phyloP scores from a whole-genome alignment of 2,113 vertebrate species.

The Psettodes erumei region DNA sequence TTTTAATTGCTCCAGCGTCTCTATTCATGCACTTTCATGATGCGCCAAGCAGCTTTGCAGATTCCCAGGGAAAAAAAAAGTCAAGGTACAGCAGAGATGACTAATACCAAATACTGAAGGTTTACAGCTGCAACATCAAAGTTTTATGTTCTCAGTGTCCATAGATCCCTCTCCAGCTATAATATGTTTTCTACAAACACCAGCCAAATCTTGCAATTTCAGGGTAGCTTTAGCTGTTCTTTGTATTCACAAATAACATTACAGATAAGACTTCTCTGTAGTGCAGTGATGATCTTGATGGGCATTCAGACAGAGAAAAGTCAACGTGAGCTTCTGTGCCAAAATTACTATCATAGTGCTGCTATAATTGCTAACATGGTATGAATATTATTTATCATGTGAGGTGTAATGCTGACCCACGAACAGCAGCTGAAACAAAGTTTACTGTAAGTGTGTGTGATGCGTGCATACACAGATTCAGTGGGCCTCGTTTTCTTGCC shows the following conservation, averaged over 20 bases:
- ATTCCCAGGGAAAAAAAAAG: constrained; percentile 51
- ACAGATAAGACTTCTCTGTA: too few species aligned
- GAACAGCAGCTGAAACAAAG: background rate
- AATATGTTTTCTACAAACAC: constrained; percentile 37
- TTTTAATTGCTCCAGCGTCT: constrained; percentile 88
- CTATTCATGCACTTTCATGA: constrained; percentile 70
- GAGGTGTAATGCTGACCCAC: background rate
- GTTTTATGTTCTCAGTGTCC: constrained; percentile 58
- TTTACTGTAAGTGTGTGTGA: background rate
- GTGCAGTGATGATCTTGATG: constrained; percentile 23
- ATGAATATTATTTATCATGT: background rate
- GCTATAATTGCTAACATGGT: background rate
- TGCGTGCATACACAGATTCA: too few species aligned
- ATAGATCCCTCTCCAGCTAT: constrained; percentile 36
- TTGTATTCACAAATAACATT: constrained; percentile 28
- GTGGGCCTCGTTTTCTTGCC: too few species aligned
- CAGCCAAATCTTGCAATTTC: constrained; percentile 29
- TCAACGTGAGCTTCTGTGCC: constrained; percentile 40
- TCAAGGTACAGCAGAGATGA: constrained; percentile 66
- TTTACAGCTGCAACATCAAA: constrained; percentile 65
- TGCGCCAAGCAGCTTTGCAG: constrained; percentile 62
- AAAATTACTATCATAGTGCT: too few species aligned
- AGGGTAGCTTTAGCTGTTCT: constrained; percentile 37
- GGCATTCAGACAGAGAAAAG: constrained; percentile 24
- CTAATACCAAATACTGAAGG: constrained; percentile 49